Evolutionary conservation across 2,113 vertebrate genomes (phyloP).

Genomic region (Paratilapia polleni): DNA sequence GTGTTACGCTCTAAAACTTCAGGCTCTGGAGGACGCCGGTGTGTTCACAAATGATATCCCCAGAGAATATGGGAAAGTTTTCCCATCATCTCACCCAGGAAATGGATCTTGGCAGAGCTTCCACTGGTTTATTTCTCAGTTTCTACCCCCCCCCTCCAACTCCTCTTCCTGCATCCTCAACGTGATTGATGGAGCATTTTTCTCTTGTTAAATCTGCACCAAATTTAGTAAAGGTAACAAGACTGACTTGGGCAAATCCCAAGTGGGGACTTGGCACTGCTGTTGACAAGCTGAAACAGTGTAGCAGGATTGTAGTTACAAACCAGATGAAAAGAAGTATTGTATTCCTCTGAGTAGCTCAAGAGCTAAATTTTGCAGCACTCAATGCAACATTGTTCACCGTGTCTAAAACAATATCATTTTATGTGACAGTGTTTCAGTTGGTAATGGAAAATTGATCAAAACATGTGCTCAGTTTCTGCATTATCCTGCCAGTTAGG

Average conservation of each 20-base stretch:
- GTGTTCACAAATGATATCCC: constrained; percentile 70
- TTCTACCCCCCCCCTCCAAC: constrained; percentile 27
- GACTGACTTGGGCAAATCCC: constrained; percentile 63
- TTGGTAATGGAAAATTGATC: constrained; percentile 1
- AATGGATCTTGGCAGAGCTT: constrained; percentile 67
- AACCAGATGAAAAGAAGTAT: constrained; percentile 52
- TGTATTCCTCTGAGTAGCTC: constrained; percentile 38
- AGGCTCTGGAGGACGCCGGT: constrained; percentile 51
- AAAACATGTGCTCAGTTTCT: background rate
- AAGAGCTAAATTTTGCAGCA: constrained; percentile 24
- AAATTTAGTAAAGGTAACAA: constrained; percentile 71
- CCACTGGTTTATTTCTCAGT: constrained; percentile 69
- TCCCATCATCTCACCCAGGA: constrained; percentile 72
- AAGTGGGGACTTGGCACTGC: constrained; percentile 48
- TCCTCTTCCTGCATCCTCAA: constrained; percentile 41
- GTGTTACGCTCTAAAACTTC: constrained; percentile 63
- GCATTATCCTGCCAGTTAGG: background rate
- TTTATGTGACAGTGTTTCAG: background rate
- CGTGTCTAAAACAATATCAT: constrained; percentile 16
- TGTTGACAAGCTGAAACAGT: constrained; percentile 62
- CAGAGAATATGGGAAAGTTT: constrained; percentile 59
- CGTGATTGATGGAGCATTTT: constrained; percentile 74
- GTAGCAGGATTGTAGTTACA: constrained; percentile 46
- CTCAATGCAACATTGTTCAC: constrained; percentile 32
- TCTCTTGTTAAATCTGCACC: constrained; percentile 62